Evolutionary conservation across 64 coral and sea anemone genomes (phyloP), one percentile per base, ranked within the genome.

Genomic region (Astreopora myriophthalma): DNA sequence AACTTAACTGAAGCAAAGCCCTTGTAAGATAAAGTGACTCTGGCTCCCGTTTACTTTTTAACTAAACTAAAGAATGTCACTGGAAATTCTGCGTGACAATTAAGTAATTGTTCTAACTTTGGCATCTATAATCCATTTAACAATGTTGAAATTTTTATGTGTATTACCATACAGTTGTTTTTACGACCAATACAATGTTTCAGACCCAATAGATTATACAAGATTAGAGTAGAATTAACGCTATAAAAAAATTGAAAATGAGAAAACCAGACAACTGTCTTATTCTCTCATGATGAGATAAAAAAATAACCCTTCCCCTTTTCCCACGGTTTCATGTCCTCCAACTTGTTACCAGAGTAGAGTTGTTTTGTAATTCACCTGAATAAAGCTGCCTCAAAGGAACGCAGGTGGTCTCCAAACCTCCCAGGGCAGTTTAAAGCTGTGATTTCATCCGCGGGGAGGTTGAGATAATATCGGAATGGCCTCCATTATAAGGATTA

Each of bases 161-260:
- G 60, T 65, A 83, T 83, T 64, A 25, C 79, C 30, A 14, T 35
- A 19, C 1, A 14, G 57, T 64, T 83, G 79, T 83, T 83, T 83
- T 64, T 40, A 64, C 60, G 79, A 83, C 79, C 79, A 83, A 63
- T 83, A 83, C 79, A 65, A 65, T 6, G 79, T 83, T 83, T 83
- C 32, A 83, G 61, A 34, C 8, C 52, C 14, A 19, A 65, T 13
- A 64, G 79, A 83, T 83, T 83, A 83, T 37, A 24, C 19, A 40
- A 11, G 55, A 83, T 83, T 83, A 64, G 58, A 34, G 51, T 6
- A 34, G 79, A 83, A 63, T 83, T 64, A 83, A 35, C 24, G 42
- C 6, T 78, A 14, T 24, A 29, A 78, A 78, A 78, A 24, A 14
- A 28, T 4, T 4, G 32, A 22, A 64, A 64, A 83, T n/a, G 38